A percentile compares a stretch with the other conserved stretches of the same genome.
These are phyloP conservation scores for Neocrepidodera transversa DNA, from an alignment of 2,888 invertebrate species.

Conservation along the genomic window DNA sequence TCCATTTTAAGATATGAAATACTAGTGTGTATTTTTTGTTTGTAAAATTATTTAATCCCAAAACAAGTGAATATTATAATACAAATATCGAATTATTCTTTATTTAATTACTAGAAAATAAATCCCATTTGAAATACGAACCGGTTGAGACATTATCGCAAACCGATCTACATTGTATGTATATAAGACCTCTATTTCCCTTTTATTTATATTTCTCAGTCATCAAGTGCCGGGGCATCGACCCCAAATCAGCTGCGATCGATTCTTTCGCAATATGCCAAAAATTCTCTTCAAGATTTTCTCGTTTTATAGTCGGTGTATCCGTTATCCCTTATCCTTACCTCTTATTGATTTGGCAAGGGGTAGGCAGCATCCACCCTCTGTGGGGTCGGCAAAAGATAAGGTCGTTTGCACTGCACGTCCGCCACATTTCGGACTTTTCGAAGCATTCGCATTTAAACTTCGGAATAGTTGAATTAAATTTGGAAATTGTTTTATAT, in stretches of 20 bases:
- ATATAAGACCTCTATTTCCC: not conserved
- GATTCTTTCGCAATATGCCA: constrained; percentile 6
- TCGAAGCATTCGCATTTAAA: not conserved
- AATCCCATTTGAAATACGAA: too few relatives aligned
- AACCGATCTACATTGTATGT: not conserved
- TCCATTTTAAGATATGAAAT: too few relatives aligned
- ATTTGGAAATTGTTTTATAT: too few relatives aligned
- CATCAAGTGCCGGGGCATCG: constrained; percentile 10
- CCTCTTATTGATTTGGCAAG: constrained; percentile 16
- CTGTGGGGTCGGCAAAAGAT: not conserved
- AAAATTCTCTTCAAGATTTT: constrained; percentile 12
- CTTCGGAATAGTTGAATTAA: too few relatives aligned
- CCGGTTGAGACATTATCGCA: too few relatives aligned
- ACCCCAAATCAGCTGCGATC: constrained; percentile 21
- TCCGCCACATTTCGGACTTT: not conserved
- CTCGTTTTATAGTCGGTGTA: constrained; percentile 4
- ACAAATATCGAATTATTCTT: too few relatives aligned
- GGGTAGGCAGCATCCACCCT: constrained; percentile 15
- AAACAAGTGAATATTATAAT: too few relatives aligned
- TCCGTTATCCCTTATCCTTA: constrained; percentile 2
- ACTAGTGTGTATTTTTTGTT: too few relatives aligned
- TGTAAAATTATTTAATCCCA: too few relatives aligned
- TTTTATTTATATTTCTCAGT: constrained; percentile 14
- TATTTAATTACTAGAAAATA: too few relatives aligned
- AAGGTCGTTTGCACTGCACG: constrained; percentile 23